Evolutionary conservation across 1,140 invertebrate genomes (phyloP), one percentile per base, ranked within the genome.

Genomic region (Heterodera carotae): DNA sequence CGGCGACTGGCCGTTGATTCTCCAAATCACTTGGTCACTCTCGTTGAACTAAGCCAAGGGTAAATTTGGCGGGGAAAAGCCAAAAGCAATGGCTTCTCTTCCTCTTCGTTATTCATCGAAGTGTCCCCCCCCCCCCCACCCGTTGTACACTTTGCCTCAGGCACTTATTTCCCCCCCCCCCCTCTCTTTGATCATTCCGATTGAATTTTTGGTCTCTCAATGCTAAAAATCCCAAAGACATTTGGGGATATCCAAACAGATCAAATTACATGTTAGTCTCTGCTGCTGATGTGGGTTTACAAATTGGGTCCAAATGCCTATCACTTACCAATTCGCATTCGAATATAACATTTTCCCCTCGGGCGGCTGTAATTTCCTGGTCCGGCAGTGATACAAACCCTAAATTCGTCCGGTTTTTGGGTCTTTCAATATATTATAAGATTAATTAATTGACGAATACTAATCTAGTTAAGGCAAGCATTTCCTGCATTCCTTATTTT

Each of bases 1-100:
- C n/a, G 74, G 69, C 33, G 78, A 62, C 70, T 84, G 77, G 25
- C 82, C 86, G 66, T 86, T 84, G 48, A 87, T 78, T 34, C 36
- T 75, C 85, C 85, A 86, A 33, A 64, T 73, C 29, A 87, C 83
- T 18, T 77, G 66, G 62, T 87, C 85, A 25, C 84, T 81, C 76
- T 86, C 85, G 53, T 84, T 79, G 53, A 78, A 79, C n/a, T 66
- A 27, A 66, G 48, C 48, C 12, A 22, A 53, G 18, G 18, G 48
- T 22, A 3, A 53, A 53, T 18, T 56, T 56, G 48, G 15, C 48
- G 18, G 48, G 4, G 18, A 22, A 15, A n/a, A n/a, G 12, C 48
- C 12, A 56, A 56, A 56, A 43, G 39, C 39, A 43, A 56, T 22
- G 18, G 22, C 15, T 18, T 56, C 18, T 15, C 18, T 4, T 18